Conservation (phyloP, 2,888 invertebrate species). For the Tipula lateralis region DNA sequence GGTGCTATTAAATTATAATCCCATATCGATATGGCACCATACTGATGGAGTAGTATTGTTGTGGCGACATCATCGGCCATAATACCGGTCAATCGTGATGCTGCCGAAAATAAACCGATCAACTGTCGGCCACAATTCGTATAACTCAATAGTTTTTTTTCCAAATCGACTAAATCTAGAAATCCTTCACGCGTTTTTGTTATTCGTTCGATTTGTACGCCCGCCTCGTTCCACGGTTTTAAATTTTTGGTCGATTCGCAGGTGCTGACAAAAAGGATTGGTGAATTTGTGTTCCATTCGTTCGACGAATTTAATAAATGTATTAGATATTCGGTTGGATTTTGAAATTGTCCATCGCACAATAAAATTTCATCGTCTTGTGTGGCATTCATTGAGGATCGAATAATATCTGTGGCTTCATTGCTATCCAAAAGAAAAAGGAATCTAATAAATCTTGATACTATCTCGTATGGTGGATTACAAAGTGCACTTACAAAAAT, state of each 20-base stretch:
- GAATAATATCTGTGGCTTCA: constrained; percentile 74
- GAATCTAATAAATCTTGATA: not conserved
- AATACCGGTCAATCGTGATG: constrained; percentile 86
- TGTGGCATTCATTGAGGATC: constrained; percentile 71
- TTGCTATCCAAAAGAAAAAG: constrained; percentile 54
- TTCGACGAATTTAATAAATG: constrained; percentile 32
- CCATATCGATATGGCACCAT: constrained; percentile 82
- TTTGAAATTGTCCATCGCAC: constrained; percentile 35
- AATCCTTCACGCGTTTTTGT: constrained; percentile 73
- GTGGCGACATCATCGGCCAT: constrained; percentile 77
- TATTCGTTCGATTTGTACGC: constrained; percentile 71
- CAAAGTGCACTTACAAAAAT: constrained; percentile 60
- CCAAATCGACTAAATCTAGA: constrained; percentile 71
- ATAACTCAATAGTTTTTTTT: constrained; percentile 62
- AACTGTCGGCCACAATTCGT: constrained; percentile 60
- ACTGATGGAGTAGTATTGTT: constrained; percentile 72
- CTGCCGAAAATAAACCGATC: constrained; percentile 81
- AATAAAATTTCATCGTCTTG: constrained; percentile 75
- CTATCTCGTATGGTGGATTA: not conserved
- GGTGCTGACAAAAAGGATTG: constrained; percentile 53
- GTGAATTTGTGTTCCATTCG: constrained; percentile 19
- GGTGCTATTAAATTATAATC: constrained; percentile 84
- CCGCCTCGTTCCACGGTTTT: constrained; percentile 76
- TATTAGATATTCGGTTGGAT: constrained; percentile 35
- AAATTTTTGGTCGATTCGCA: constrained; percentile 72